These are phyloP conservation scores for Ecliptopera silaceata DNA, from an alignment of 2,888 invertebrate genomes.

Conservation along the genomic window DNA sequence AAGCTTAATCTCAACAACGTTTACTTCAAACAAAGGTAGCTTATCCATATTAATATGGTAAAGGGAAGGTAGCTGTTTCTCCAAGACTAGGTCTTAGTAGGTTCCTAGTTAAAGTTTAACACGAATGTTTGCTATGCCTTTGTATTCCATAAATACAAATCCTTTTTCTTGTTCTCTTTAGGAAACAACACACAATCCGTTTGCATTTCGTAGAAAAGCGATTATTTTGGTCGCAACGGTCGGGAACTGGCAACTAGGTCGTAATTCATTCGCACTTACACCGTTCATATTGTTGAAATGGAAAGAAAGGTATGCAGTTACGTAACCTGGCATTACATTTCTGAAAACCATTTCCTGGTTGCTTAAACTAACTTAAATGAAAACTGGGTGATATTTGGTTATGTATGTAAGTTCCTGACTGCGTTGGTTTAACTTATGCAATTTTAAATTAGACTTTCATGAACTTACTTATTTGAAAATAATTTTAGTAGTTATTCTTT, in stretches of 20 bases:
- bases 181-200: conserved; percentile 31
- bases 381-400: too few species aligned
- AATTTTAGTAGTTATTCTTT: too few species aligned
- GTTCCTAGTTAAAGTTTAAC: conserved; percentile 1
- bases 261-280: conserved; percentile 31
- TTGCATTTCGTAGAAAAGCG: conserved; percentile 33
- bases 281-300: conserved; percentile 31
- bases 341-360: conserved; percentile 5
- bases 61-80: background rate
- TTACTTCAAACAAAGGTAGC: too few species aligned
- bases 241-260: conserved; percentile 21
- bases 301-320: conserved; percentile 21
- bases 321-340: conserved; percentile 5
- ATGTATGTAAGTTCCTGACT: too few species aligned
- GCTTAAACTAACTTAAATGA: too few species aligned
- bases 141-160: conserved; percentile 37
- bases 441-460: too few species aligned
- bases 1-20: too few species aligned
- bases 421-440: too few species aligned
- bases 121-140: conserved; percentile 33
- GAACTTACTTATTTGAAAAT: too few species aligned
- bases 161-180: conserved; percentile 35
- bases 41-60: background rate
- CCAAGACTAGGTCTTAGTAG: background rate
- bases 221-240: conserved; percentile 30